A percentile compares a stretch with the other conserved stretches of the same genome.
phyloP scores from a whole-genome alignment of 2,113 vertebrate species.

The Candoia aspera region DNA sequence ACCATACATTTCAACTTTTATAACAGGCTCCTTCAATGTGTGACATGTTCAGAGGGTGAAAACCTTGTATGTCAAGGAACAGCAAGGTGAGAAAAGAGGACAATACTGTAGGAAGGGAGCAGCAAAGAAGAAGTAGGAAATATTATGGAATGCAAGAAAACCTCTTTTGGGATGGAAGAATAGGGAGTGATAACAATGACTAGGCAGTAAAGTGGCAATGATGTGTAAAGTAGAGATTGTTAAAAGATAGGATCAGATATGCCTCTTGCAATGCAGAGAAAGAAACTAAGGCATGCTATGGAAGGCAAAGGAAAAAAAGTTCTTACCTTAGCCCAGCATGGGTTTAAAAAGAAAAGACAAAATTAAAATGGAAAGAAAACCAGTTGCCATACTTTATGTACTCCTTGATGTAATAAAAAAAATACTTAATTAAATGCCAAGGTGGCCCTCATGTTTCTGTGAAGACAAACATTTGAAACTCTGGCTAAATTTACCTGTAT shows the following conservation, averaged over 20 bases:
- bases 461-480: background rate
- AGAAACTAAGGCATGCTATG: background rate
- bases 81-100: background rate
- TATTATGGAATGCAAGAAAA: background rate
- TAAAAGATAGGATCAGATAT: background rate
- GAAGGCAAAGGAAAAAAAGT: background rate
- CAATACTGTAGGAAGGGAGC: background rate
- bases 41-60: background rate
- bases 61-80: background rate
- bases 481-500: conserved; percentile 67
- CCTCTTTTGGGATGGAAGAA: background rate
- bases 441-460: background rate
- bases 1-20: background rate
- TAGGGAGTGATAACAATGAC: background rate
- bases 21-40: background rate
- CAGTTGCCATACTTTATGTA: background rate
- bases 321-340: background rate
- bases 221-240: background rate
- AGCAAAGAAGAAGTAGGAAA: background rate
- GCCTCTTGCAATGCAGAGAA: background rate
- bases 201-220: too few species aligned
- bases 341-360: background rate
- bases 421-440: background rate
- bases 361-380: background rate
- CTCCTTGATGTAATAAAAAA: background rate